Base-by-base conservation (phyloP, 1,140 invertebrate genomes). In the Grapholita molesta region DNA sequence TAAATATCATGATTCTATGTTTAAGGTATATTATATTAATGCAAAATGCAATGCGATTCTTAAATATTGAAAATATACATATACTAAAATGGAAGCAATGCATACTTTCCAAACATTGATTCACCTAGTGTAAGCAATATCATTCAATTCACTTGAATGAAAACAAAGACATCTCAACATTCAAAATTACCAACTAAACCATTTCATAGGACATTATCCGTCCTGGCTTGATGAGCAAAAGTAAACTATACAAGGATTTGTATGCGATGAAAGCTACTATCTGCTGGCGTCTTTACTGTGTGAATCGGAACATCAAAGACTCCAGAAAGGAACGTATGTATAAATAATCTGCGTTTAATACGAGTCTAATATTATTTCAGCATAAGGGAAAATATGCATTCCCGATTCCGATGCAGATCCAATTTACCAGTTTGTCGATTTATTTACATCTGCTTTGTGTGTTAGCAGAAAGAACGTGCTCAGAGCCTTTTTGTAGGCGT, bases 131-230 rank as follows among this genome's bases (percentile, higher is more conserved):
- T n/a, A 6, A 35, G 33, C 6, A 35, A 21, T 18, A 9, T 15
- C 6, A 21, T 9, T 21, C 35, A 42, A n/a, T n/a, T n/a, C 3
- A 42, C 38, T 15, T 9, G 11, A 11, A 1, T 30, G 28, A 3
- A 35, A 72, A 78, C 76, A 82, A 80, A 21, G 76, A 83, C 78
- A 77, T 82, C 24, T 24, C 4, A 24, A 3, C 25, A n/a, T 25
- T 2, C 52, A 53, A 53, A 18, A 57, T 57, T 57, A 2, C 12
- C 28, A n/a, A 3, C 53, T 6, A 12, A 25, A 25, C 1, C 23
- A 25, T 61, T 61, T 28, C n/a, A 25, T 15, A 7, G 55, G 25
- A 32, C 32, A 61, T 25, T 30, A 61, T 28, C 55, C 25, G 5
- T 30, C 15, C 55, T 25, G 11, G 12, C 11, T 23, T 21, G 23